Evolutionary conservation across 2,888 invertebrate species (phyloP).

Genomic region (Dugesia japonica): DNA sequence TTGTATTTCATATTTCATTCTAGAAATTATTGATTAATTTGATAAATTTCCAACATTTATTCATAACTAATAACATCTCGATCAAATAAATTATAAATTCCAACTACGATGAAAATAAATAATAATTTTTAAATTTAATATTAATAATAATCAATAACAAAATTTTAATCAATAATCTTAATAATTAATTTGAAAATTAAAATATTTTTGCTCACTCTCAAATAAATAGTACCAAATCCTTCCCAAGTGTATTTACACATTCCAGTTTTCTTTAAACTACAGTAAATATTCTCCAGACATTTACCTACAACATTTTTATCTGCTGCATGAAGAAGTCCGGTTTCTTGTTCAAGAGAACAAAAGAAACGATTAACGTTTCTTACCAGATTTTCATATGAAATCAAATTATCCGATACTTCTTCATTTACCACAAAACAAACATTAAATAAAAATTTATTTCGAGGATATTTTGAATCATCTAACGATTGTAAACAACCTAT

Average conservation of each 20-base stretch:
- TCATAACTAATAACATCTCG: too few relatives aligned
- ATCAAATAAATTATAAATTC: too few relatives aligned
- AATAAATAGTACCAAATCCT: background rate
- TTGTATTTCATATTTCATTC: too few relatives aligned
- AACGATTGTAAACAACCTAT: background rate
- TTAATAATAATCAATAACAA: too few relatives aligned
- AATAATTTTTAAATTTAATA: too few relatives aligned
- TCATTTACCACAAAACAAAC: background rate
- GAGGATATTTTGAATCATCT: background rate
- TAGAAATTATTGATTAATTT: too few relatives aligned
- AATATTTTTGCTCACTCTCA: background rate
- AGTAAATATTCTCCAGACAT: background rate
- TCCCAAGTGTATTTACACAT: conserved; percentile 15
- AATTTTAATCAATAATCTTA: too few relatives aligned
- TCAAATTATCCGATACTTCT: conserved; percentile 12
- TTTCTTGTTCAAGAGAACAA: background rate
- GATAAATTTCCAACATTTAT: too few relatives aligned
- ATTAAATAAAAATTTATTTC: conserved; percentile 8
- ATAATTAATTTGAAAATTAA: too few relatives aligned
- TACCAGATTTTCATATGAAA: background rate
- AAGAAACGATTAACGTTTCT: background rate
- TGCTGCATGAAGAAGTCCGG: background rate
- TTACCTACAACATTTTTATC: background rate
- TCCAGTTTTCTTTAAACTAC: background rate
- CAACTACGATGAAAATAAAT: too few relatives aligned